Base-by-base conservation (phyloP, 1,140 invertebrate genomes). In the Euwallacea fornicatus region DNA sequence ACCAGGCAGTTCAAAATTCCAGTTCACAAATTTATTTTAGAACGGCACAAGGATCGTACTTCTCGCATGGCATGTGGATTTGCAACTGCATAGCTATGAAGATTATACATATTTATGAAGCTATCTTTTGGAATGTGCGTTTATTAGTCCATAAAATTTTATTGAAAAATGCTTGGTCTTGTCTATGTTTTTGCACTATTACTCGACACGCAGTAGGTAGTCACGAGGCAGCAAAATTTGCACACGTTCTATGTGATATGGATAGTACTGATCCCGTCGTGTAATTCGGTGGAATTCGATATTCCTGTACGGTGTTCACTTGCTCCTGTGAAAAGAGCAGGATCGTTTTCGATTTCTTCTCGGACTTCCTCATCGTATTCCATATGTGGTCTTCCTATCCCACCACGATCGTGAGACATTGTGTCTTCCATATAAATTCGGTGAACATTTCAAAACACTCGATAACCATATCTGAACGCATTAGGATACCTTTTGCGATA, bases 281-380 rank as follows among this genome's bases (percentile, higher is more conserved):
- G 11, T 47, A 47, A 47, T 55, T 55, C 54, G 8, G 54, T 55
- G 54, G 54, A 55, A 10, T 55, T 55, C 54, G 54, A 15, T 55
- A 55, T 55, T 15, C 54, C 54, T 55, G 54, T 55, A 15, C 54
- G 54, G 8, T 15, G 54, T 15, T 7, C 54, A 7, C 8, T 55
- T 15, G 15, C 13, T 55, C 54, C 7, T 15, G 15, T 15, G 7
- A 15, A 55, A 55, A 15, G 7, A 55, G 54, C 15, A 10, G 54
- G 13, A 55, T 55, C 15, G 15, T 15, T 10, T 55, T 55, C 54
- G 7, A 55, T 55, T 15, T 55, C 54, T 55, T 55, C 8, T 55
- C 8, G 15, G 15, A 55, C 15, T 55, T 55, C 54, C 15, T 55
- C 54, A 15, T 55, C 54, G 15, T 55, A 55, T 10, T 55, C 54